phyloP scores from a whole-genome alignment of 2,888 invertebrate species.

The Spisula subtruncata region DNA sequence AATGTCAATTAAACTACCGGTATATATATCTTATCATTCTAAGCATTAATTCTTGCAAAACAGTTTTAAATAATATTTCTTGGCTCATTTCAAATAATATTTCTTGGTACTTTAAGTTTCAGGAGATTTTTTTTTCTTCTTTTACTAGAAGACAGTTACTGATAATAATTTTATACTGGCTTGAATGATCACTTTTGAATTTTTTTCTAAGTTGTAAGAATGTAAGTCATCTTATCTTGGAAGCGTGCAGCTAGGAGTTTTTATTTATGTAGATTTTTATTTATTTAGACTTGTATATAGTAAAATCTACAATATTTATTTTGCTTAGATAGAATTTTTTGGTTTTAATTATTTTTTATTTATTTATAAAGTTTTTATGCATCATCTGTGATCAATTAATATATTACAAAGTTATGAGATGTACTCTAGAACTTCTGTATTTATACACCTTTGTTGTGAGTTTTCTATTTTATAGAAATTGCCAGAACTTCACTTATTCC shows the following conservation, averaged over 20 bases:
- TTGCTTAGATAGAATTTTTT: background rate
- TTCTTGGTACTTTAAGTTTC: too few relatives aligned
- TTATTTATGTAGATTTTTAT: slow-evolving; percentile 12
- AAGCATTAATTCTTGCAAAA: too few relatives aligned
- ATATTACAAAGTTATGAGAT: background rate
- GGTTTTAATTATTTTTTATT: slow-evolving; percentile 9
- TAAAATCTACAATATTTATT: background rate
- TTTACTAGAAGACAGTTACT: background rate
- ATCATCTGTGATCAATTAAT: background rate
- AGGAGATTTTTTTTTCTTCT: background rate
- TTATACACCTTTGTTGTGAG: too few relatives aligned
- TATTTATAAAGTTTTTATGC: slow-evolving; percentile 1
- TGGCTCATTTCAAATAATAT: too few relatives aligned
- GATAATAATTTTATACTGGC: background rate
- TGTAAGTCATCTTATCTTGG: background rate
- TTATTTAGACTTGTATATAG: background rate
- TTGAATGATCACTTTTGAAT: background rate
- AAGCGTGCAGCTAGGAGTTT: background rate
- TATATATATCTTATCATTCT: too few relatives aligned
- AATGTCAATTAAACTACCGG: too few relatives aligned
- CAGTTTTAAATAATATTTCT: too few relatives aligned
- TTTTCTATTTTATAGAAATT: too few relatives aligned
- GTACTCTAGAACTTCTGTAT: too few relatives aligned
- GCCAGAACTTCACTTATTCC: too few relatives aligned
- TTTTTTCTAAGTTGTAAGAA: background rate